Evolutionary conservation across 2,797 vertebrate genomes (phyloP).

Genomic region (Phataginus tricuspis): DNA sequence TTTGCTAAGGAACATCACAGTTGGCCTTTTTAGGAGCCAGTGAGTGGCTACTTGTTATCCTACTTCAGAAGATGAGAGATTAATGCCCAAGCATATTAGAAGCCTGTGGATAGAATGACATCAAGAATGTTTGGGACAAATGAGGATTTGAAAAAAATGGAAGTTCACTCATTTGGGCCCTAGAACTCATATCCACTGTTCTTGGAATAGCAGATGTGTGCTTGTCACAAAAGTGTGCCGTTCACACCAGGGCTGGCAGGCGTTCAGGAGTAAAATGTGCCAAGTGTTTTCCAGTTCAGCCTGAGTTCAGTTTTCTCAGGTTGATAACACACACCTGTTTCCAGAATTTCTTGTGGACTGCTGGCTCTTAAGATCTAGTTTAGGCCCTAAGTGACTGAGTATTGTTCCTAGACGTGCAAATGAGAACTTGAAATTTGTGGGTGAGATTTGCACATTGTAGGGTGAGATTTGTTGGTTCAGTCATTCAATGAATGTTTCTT

Average conservation of each 20-base stretch:
- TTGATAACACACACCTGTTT: neutral
- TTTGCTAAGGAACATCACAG: constrained; percentile 37
- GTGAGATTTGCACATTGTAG: neutral
- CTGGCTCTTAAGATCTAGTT: neutral
- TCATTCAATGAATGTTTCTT: neutral
- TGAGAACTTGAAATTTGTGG: neutral
- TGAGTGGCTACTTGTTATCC: constrained; percentile 53
- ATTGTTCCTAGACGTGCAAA: neutral
- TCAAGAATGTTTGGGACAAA: neutral
- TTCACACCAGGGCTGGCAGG: neutral
- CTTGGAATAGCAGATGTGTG: rapidly evolving
- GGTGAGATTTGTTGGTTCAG: neutral
- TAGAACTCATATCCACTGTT: neutral
- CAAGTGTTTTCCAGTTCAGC: neutral
- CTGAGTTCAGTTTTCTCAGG: constrained; percentile 25
- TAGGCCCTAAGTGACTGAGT: neutral
- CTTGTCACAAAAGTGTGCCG: neutral
- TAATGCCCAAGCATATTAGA: neutral
- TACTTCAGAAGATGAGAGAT: constrained; percentile 39
- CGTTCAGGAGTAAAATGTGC: constrained; percentile 1
- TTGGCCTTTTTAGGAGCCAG: neutral
- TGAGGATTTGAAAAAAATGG: neutral
- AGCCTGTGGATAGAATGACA: constrained; percentile 63
- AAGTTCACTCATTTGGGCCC: neutral
- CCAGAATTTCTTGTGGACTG: neutral